Evolutionary conservation across 1,140 invertebrate genomes (phyloP).

Genomic region (Bombus terrestris): DNA sequence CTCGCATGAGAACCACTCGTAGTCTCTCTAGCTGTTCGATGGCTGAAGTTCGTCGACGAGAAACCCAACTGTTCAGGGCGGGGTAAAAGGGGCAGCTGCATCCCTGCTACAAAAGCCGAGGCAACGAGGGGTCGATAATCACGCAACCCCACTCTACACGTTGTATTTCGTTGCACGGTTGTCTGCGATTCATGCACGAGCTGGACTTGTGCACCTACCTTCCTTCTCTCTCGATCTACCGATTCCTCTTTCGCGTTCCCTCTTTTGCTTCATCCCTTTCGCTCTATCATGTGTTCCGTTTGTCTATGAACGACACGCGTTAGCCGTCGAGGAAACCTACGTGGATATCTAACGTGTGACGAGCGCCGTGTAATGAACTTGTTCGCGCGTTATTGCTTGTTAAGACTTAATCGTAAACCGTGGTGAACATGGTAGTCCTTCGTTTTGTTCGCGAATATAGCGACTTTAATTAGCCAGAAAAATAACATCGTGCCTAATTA

Average conservation of each 20-base stretch:
- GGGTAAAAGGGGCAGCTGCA: slow-evolving; percentile 61
- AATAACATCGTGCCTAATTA: background rate
- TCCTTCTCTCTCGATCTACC: background rate
- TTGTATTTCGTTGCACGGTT: slow-evolving; percentile 34
- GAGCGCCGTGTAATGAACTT: slow-evolving; percentile 12
- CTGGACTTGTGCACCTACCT: slow-evolving; percentile 9
- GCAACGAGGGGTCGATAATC: slow-evolving; percentile 64
- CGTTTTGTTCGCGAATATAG: background rate
- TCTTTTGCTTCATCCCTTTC: background rate
- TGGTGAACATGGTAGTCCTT: background rate
- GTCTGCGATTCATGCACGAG: slow-evolving; percentile 37
- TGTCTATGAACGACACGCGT: background rate
- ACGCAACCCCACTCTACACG: slow-evolving; percentile 38
- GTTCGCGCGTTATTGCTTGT: slow-evolving; percentile 1
- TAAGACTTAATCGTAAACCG: slow-evolving; percentile 6
- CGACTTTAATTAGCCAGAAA: background rate
- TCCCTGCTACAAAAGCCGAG: slow-evolving; percentile 55
- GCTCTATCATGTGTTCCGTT: background rate
- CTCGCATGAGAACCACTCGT: slow-evolving; percentile 52
- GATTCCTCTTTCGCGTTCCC: background rate
- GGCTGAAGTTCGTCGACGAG: slow-evolving; percentile 50
- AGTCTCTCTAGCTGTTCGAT: slow-evolving; percentile 31
- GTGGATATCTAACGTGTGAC: background rate
- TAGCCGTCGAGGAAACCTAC: background rate
- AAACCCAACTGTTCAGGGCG: slow-evolving; percentile 29